Evolutionary conservation across 2,888 invertebrate species (phyloP).

Genomic region (Aleiodes leptofemur): DNA sequence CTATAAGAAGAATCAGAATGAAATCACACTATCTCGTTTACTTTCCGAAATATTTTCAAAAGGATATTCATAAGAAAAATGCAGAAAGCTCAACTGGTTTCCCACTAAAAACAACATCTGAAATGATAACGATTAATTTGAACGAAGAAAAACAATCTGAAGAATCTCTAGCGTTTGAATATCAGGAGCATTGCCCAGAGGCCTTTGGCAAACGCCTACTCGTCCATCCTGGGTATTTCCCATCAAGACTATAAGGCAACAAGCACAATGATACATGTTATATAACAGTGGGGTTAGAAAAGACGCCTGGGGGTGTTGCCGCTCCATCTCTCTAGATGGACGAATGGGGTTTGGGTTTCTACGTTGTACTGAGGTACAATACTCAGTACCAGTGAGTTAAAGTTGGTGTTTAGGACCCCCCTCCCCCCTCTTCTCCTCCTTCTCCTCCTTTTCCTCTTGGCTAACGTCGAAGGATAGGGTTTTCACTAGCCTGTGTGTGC

Average conservation of each 20-base stretch:
- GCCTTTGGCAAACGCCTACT: conserved; percentile 20
- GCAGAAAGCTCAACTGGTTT: no score
- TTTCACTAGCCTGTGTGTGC: conserved; percentile 31
- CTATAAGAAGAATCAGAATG: no score
- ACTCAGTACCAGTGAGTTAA: conserved; percentile 40
- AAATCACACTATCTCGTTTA: no score
- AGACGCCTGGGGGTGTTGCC: conserved; percentile 38
- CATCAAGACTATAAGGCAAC: conserved; percentile 37
- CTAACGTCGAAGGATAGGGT: conserved; percentile 33
- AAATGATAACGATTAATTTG: no score
- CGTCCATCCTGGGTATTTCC: conserved; percentile 26
- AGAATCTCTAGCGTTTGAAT: background rate
- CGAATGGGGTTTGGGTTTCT: conserved; percentile 31
- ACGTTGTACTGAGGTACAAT: conserved; percentile 39
- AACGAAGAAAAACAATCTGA: background rate
- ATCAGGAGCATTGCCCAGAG: conserved; percentile 1
- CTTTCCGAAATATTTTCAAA: no score
- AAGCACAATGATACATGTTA: conserved; percentile 29
- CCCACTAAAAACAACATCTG: no score
- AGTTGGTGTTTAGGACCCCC: conserved; percentile 44
- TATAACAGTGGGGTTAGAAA: conserved; percentile 39
- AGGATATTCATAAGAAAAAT: no score
- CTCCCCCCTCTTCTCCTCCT: conserved; percentile 17
- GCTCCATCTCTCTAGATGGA: conserved; percentile 41
- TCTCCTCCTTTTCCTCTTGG: conserved; percentile 23